Conservation (phyloP, 2,888 invertebrate genomes). For the Poecilobothrus nobilitatus region DNA sequence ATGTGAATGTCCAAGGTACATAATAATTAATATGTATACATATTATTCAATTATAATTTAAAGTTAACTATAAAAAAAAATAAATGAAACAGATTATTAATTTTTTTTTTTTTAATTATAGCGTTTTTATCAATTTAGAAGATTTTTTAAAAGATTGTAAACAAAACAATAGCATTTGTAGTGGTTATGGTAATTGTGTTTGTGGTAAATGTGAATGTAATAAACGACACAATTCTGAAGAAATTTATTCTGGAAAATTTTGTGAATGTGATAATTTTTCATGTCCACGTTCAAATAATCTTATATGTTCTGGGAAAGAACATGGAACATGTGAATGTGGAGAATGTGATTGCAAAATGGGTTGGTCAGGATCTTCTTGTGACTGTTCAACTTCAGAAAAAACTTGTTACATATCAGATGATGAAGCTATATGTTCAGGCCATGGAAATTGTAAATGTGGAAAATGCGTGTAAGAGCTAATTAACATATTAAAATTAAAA, state of each 20-base stretch:
- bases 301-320: slow-evolving; percentile 68
- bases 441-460: slow-evolving; percentile 83
- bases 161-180: slow-evolving; percentile 46
- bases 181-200: slow-evolving; percentile 62
- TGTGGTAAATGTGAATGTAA: slow-evolving; percentile 67
- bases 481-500: background rate
- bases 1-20: slow-evolving; percentile 69
- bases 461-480: slow-evolving; percentile 54
- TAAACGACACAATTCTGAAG: slow-evolving; percentile 50
- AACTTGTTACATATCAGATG: slow-evolving; percentile 55
- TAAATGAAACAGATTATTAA: no score
- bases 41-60: no score
- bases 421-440: slow-evolving; percentile 62
- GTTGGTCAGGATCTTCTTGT: slow-evolving; percentile 71
- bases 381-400: slow-evolving; percentile 63
- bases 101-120: no score
- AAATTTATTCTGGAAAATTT: slow-evolving; percentile 59
- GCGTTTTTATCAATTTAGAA: no score
- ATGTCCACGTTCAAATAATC: slow-evolving; percentile 70
- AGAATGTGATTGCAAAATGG: slow-evolving; percentile 57
- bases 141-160: no score
- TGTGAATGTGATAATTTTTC: slow-evolving; percentile 92
- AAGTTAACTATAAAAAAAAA: no score
- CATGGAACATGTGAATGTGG: slow-evolving; percentile 68
- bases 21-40: background rate